These are phyloP conservation scores for Ischnus inquisitorius DNA, from an alignment of 2,888 invertebrate genomes.

Conservation along the genomic window DNA sequence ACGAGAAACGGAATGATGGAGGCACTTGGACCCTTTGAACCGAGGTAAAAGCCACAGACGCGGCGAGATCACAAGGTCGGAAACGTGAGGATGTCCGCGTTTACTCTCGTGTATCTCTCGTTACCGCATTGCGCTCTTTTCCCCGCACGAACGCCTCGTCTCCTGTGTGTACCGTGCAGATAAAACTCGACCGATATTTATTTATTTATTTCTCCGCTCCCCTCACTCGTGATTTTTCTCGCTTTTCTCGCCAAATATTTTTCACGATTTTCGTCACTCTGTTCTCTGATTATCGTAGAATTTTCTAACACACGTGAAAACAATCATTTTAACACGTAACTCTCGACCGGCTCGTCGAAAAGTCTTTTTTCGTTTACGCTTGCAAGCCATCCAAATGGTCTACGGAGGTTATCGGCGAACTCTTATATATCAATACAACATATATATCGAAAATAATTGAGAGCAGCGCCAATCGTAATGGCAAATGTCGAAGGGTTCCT, in stretches of 20 bases:
- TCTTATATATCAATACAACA: slow-evolving; percentile 22
- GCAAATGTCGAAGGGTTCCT: slow-evolving; percentile 28
- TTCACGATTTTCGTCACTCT: slow-evolving; percentile 6
- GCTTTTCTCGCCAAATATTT: background rate
- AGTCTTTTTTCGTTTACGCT: slow-evolving; percentile 82
- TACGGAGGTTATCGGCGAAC: slow-evolving; percentile 39
- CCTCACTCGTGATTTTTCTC: slow-evolving; percentile 3
- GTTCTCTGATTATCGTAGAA: slow-evolving; percentile 19
- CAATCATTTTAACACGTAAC: slow-evolving; percentile 40
- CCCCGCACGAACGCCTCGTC: slow-evolving; percentile 10
- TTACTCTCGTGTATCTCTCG: slow-evolving; percentile 56
- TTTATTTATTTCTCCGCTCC: slow-evolving; percentile 10
- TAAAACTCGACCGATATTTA: slow-evolving; percentile 20
- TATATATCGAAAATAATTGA: slow-evolving; percentile 5
- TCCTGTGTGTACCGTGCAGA: slow-evolving; percentile 10
- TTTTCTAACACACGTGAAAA: background rate
- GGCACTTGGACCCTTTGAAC: slow-evolving; percentile 37
- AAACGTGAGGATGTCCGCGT: slow-evolving; percentile 39
- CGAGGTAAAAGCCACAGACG: slow-evolving; percentile 3
- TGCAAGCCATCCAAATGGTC: slow-evolving; percentile 82
- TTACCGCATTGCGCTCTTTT: slow-evolving; percentile 78
- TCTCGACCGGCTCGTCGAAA: slow-evolving; percentile 73
- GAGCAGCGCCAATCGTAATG: background rate
- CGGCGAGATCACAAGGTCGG: slow-evolving; percentile 18
- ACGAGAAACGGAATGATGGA: slow-evolving; percentile 20